Conservation (phyloP, 2,113 vertebrate genomes). For the Tyto alba region DNA sequence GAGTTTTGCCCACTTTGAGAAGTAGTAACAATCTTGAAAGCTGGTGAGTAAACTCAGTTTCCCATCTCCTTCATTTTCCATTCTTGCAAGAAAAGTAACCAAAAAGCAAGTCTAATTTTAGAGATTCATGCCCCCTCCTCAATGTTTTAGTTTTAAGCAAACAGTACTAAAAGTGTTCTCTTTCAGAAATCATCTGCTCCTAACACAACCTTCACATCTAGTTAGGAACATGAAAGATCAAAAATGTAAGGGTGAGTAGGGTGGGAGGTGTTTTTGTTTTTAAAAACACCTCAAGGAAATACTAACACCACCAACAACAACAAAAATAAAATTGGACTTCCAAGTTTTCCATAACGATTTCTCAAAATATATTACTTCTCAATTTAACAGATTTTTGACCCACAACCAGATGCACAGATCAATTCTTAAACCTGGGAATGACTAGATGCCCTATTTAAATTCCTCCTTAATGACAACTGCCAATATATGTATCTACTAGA, state of each 20-base stretch:
- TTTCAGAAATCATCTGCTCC: background rate
- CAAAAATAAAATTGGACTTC: background rate
- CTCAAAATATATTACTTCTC: background rate
- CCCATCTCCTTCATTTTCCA: background rate
- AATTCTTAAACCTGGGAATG: background rate
- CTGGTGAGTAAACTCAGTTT: background rate
- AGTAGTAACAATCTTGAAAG: background rate
- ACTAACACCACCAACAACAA: background rate
- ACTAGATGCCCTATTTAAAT: background rate
- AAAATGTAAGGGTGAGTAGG: background rate
- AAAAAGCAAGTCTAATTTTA: background rate
- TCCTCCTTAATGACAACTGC: background rate
- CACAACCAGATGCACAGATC: background rate
- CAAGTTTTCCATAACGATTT: background rate
- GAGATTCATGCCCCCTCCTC: background rate
- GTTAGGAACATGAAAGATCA: background rate
- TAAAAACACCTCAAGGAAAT: background rate
- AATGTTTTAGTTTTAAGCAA: background rate
- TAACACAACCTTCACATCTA: background rate
- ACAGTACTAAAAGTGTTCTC: background rate
- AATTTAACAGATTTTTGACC: background rate
- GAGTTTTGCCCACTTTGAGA: background rate
- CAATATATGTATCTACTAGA: background rate
- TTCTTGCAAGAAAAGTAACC: background rate
- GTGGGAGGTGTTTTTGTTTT: rapidly evolving